Evolutionary conservation across 2,888 invertebrate genomes (phyloP).

Genomic region (Chironomus riparius): DNA sequence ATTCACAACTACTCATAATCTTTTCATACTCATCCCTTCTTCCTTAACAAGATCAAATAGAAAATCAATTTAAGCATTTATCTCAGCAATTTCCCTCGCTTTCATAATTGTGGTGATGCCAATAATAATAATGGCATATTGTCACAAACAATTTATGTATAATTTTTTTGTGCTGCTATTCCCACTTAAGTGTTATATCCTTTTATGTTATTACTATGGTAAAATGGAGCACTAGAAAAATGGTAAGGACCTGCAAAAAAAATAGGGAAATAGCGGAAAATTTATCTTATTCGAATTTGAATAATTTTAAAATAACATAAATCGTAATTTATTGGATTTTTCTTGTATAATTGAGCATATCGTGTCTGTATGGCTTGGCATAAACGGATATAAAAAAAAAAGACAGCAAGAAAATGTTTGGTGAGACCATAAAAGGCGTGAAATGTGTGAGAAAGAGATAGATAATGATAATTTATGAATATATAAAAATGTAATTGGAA

Average conservation of each 20-base stretch:
- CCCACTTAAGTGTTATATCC: not conserved
- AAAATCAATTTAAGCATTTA: conserved; percentile 12
- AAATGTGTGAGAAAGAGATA: not conserved
- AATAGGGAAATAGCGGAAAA: not conserved
- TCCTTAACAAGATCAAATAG: conserved; percentile 8
- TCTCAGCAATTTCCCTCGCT: not conserved
- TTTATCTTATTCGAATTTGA: conserved; percentile 18
- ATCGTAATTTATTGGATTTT: conserved; percentile 24
- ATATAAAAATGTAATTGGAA: conserved; percentile 16
- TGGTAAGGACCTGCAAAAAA: not conserved
- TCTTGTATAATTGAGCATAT: conserved; percentile 18
- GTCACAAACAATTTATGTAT: not conserved
- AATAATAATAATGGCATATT: conserved; percentile 1
- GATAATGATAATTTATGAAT: conserved; percentile 24
- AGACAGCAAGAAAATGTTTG: not conserved
- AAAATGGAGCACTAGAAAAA: not conserved
- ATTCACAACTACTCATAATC: too few relatives aligned
- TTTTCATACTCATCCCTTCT: not conserved
- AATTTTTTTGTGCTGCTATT: not conserved
- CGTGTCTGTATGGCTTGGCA: not conserved
- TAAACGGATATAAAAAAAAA: not conserved
- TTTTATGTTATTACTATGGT: not conserved
- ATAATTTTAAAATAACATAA: conserved; percentile 23
- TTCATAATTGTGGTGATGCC: not conserved
- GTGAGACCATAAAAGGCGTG: not conserved